phyloP scores from a whole-genome alignment of 2,888 invertebrate genomes.

The Lycia hirtaria region DNA sequence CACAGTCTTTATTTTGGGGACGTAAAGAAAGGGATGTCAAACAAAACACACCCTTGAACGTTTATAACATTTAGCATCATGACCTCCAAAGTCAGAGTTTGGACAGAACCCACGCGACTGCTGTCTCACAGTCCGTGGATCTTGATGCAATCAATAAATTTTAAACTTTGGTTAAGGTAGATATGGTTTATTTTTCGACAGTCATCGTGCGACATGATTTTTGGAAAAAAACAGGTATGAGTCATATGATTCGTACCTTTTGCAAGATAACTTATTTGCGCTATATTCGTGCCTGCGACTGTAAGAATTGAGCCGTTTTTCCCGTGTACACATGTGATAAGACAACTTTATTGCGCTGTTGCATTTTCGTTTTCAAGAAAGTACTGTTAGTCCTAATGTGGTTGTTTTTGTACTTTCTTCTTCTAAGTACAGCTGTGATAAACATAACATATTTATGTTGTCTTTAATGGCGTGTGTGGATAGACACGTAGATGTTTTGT shows the following conservation, averaged over 20 bases:
- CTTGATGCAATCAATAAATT: not conserved
- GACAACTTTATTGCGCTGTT: constrained; percentile 10
- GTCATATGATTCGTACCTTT: constrained; percentile 5
- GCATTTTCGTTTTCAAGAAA: constrained; percentile 2
- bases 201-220: constrained; percentile 19
- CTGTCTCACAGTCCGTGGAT: constrained; percentile 2
- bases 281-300: constrained; percentile 10
- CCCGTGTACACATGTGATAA: not conserved
- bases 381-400: not conserved
- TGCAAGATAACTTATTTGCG: not conserved
- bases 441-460: too few relatives aligned
- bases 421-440: too few relatives aligned
- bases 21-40: not conserved
- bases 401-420: not conserved
- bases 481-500: too few relatives aligned
- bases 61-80: constrained; percentile 5
- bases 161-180: not conserved
- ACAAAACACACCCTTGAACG: constrained; percentile 1
- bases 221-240: too few relatives aligned
- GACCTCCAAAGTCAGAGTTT: constrained; percentile 13
- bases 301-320: constrained; percentile 10
- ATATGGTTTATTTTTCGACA: not conserved
- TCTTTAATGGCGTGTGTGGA: too few relatives aligned
- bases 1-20: not conserved
- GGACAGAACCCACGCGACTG: not conserved